phyloP scores from a whole-genome alignment of 1,140 invertebrate species.

The Diplogasteroides magnus region DNA sequence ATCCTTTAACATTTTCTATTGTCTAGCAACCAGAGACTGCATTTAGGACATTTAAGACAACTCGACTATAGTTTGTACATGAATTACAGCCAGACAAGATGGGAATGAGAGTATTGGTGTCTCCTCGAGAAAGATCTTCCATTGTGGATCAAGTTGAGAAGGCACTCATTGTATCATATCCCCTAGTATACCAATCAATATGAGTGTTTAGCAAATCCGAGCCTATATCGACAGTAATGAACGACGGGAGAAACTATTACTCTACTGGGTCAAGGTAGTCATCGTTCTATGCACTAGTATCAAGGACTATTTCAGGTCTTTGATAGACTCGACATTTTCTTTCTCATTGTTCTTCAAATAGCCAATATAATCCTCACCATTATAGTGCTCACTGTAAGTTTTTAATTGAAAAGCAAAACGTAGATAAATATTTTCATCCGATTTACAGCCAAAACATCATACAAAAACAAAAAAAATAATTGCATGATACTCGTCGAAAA shows the following conservation, averaged over 20 bases:
- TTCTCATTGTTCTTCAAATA: neutral
- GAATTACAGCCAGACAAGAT: neutral
- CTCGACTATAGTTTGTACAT: neutral
- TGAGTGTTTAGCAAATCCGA: neutral
- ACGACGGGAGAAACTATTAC: neutral
- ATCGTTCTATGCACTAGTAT: neutral
- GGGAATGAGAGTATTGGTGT: neutral
- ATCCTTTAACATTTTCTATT: no score
- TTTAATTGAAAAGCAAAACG: neutral
- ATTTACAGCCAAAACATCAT: neutral
- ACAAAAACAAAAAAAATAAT: neutral
- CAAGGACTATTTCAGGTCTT: neutral
- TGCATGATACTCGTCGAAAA: neutral
- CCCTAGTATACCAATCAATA: neutral
- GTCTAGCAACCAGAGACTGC: no score
- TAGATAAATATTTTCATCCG: neutral
- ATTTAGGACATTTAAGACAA: no score
- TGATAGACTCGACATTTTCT: neutral
- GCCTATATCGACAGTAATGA: neutral
- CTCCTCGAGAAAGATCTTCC: neutral
- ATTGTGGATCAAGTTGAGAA: neutral
- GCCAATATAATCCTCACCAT: neutral
- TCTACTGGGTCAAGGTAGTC: constrained; percentile 1
- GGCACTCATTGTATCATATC: neutral
- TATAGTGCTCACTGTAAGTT: neutral